Conservation (phyloP, 2,888 invertebrate genomes). For the Seira musarum region DNA sequence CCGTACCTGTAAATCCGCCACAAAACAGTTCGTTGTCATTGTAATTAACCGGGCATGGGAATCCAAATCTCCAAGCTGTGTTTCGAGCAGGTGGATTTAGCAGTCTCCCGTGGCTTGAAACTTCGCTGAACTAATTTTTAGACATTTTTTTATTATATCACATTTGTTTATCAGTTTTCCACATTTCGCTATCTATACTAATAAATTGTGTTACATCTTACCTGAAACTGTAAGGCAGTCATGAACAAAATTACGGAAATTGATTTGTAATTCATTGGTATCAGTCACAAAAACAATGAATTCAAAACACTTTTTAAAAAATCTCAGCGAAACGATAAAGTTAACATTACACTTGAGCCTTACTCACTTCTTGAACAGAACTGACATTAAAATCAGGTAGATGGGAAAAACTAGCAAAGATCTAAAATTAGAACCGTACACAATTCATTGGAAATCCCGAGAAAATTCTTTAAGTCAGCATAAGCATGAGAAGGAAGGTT, state of each 20-base stretch:
- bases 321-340: too few species aligned
- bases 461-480: too few species aligned
- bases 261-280: too few species aligned
- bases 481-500: too few species aligned
- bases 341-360: too few species aligned
- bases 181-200: neutral
- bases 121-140: slow-evolving; percentile 12
- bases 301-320: too few species aligned
- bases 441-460: too few species aligned
- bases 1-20: slow-evolving; percentile 78
- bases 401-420: too few species aligned
- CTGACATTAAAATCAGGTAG: too few species aligned
- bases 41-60: slow-evolving; percentile 94
- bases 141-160: neutral
- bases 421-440: too few species aligned
- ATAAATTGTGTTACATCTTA: neutral
- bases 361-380: too few species aligned
- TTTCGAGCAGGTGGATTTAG: slow-evolving; percentile 95
- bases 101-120: slow-evolving; percentile 82
- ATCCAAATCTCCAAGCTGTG: slow-evolving; percentile 96
- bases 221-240: neutral
- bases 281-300: too few species aligned
- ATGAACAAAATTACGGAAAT: neutral
- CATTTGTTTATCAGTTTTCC: neutral
- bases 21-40: slow-evolving; percentile 96